Evolutionary conservation across 2,797 vertebrate species (phyloP), one percentile per base, ranked within the genome.

Genomic region (Scolopax bukidnonensis): DNA sequence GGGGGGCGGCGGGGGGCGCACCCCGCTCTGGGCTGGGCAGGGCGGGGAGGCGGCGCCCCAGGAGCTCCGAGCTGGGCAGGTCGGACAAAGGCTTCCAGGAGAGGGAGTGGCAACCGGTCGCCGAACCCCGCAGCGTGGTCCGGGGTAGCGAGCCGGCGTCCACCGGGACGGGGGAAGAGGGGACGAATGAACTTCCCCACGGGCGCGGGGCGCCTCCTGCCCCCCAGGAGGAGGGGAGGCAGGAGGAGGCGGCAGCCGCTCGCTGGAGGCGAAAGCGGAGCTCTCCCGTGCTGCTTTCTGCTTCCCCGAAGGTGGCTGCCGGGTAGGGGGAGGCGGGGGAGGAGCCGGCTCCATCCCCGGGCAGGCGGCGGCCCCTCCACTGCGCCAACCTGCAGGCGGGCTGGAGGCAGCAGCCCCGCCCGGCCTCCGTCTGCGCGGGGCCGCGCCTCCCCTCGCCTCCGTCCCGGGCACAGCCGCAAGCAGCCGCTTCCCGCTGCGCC

Each of bases 311-410:
- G 87, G 87, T 50, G 95, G 90, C 90, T 69, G 93, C 65, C 45
- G 64, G 47, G 79, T 82, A 69, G 88, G 63, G 73, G 78, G 85
- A 56, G 83, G 71, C 30, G 89, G 78, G 65, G 95, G 95, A 50
- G 94, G 95, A 93, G 91, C 76, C 79, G 51, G 50, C 85, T 71
- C 32, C 64, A 63, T 60, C 83, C 59, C 82, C 85, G 56, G 94
- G 95, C 71, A 84, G 94, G 91, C 92, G 94, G 87, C 61, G 86
- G 97, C 96, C 90, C 84, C 89, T 86, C 78, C 96, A 97, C 96
- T 98, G 98, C 98, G 82, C 97, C 98, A 97, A 96, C 97, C 97
- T 96, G 97, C 93, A 36, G 87, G 94, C 96, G 47, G 92, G 88
- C 95, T 54, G 90, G 87, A 64, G 90, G 81, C 71, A 51, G 92